Evolutionary conservation across 2,888 invertebrate genomes (phyloP), one percentile per base, ranked within the genome.

Genomic region (Arrhopalites spinosus): DNA sequence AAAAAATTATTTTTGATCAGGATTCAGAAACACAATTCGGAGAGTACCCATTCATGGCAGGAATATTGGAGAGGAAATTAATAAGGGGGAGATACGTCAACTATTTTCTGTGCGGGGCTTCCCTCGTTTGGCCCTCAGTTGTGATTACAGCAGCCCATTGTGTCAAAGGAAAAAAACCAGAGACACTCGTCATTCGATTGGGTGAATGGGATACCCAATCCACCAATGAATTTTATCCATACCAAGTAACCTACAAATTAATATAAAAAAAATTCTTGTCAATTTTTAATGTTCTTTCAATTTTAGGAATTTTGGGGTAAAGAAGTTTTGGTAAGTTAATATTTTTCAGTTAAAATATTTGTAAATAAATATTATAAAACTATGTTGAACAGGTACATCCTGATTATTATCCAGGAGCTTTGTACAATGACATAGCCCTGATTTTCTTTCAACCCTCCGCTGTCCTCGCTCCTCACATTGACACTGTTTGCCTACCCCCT

Each of bases 121-220:
- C 84, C 0, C 79, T 85, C 45, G 81, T 85, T 67, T 83, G 83
- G 79, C 82, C 83, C 13, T 78, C 78, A 8, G 83, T 84, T 2
- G 82, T 84, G 1, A 53, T 84, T 11, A 84, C 84, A 3, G 84
- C 83, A 7, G 69, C 50, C 2, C 50, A 69, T 15, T 69, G 53
- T 53, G 50, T 69, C 50, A 53, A 29, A 27, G 71, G 43, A 61
- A 80, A 81, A 76, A 77, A 79, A 30, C 78, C 81, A 56, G 84
- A 56, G 0, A 83, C 84, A 0, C 84, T 92, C 68, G 87, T 87
- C 81, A 86, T 92, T 1, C 88, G 93, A 0, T 90, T 91, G 0
- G 93, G 93, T 0, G 93, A 93, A 86, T 94, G 93, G 93, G 93
- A 93, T 85, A 92, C 93, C 0, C 91, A 92, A 84, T 90, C 90